These are phyloP conservation scores for Rafetus swinhoei DNA, from an alignment of 2,113 vertebrate genomes.

Conservation along the genomic window DNA sequence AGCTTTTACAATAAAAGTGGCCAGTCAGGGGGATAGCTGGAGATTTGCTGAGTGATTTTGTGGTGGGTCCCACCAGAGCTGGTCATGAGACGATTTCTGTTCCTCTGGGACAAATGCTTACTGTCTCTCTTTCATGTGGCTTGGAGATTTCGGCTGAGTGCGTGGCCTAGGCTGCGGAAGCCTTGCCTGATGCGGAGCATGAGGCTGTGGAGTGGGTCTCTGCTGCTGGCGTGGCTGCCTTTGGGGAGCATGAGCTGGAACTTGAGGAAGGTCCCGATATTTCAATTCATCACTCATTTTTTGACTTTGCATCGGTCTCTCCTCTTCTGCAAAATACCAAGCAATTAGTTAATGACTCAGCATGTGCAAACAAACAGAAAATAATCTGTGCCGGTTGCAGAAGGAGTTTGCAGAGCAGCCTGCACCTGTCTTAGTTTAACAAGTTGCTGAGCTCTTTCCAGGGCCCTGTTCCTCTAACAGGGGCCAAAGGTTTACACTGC, in stretches of 20 bases:
- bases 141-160: background rate
- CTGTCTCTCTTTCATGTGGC: background rate
- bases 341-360: fast-evolving
- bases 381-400: background rate
- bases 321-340: constrained; percentile 31
- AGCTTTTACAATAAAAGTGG: background rate
- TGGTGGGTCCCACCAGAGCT: fast-evolving
- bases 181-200: background rate
- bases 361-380: background rate
- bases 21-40: background rate
- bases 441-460: background rate
- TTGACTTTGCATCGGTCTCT: fast-evolving
- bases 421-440: background rate
- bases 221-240: constrained; percentile 1
- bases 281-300: fast-evolving
- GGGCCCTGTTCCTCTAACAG: background rate
- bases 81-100: background rate
- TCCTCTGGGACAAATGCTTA: fast-evolving
- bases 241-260: fast-evolving
- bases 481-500: background rate
- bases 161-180: constrained; percentile 46
- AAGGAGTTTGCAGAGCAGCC: background rate
- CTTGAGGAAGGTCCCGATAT: background rate
- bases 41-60: background rate
- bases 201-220: background rate